Evolutionary conservation across 1,140 invertebrate species (phyloP), one percentile per base, ranked within the genome.

Genomic region (Calephelis virginiensis): DNA sequence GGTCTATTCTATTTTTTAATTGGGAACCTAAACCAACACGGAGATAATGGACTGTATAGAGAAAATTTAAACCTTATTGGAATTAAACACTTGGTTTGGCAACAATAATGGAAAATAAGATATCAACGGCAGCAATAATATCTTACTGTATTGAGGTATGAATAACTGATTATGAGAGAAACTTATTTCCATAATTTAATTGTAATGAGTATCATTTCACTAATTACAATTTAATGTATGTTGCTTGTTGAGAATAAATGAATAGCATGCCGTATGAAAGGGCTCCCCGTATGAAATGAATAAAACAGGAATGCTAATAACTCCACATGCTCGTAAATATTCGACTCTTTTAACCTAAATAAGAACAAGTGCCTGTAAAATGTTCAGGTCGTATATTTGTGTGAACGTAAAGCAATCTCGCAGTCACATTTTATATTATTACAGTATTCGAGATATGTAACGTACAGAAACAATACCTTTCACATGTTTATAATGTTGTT

Each of bases 271-370:
- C 50, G 50, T 37, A 37, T 56, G 17, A 56, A 56, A 56, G 17
- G 17, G 17, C 50, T 56, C 14, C 50, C 17, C 28, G 28, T 28
- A 59, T 59, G 17, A 59, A 59, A 59, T 59, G 53, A 59, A 59
- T 59, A 59, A 59, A 17, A 59, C 11, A 59, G 17, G 28, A 59
- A 59, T 59, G 53, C 53, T 59, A 59, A 59, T 59, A 59, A 59
- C 53, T 37, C 5, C 53, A 59, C 37, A 8, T 53, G 10, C 50
- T 28, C 53, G 53, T 17, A 59, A 59, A 56, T 56, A 56, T 56
- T 56, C 53, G 1, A 56, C 53, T 56, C 53, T 56, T 56, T 56
- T 37, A 56, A 56, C 53, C 53, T 56, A 37, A 56, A 56, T 56
- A 56, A 8, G 53, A 56, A 56, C 53, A 56, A 56, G 53, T 37